Evolutionary conservation across 1,140 invertebrate species (phyloP), one percentile per base, ranked within the genome.

Genomic region (Riptortus pedestris): DNA sequence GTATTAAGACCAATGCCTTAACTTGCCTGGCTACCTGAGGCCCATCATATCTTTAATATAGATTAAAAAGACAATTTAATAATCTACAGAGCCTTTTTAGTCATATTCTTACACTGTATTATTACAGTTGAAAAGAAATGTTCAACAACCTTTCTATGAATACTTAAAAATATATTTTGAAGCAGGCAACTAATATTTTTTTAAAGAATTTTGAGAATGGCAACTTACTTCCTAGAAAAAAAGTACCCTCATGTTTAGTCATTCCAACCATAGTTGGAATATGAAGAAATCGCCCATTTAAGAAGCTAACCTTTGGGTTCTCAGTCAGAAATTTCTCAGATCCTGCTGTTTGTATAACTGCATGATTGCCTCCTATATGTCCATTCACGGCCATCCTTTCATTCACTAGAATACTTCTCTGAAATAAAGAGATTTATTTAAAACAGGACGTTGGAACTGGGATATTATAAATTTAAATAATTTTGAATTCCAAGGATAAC

Each of bases 231-330:
- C 68, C 69, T 31, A 72, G 60, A 33, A 71, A 66, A 33, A 71
- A 68, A 27, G 68, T 69, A 14, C 71, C 71, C 62, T 72, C 71
- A 61, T 72, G 67, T 55, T 70, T 70, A 7, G 70, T 72, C 14
- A 72, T 66, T 11, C 71, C 71, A 28, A 67, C 66, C 66, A 72
- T 66, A n/a, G 69, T 62, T 0, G 69, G 70, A 14, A 71, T 63
- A 18, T 68, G 63, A 16, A 38, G 29, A 51, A 68, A 71, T 14
- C 43, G n/a, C 1, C 70, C 71, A n/a, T 68, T 45, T 29, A 61
- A 29, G 48, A 70, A 68, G 22, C 43, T 62, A 11, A 48, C 20
- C 45, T 47, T 58, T 2, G 71, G 71, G 60, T 70, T 59, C 48
- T 69, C 69, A 1, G 52, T 45, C 0, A 72, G 62, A 31, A 71